Evolutionary conservation across 2,113 vertebrate genomes (phyloP).

Genomic region (Mola mola): DNA sequence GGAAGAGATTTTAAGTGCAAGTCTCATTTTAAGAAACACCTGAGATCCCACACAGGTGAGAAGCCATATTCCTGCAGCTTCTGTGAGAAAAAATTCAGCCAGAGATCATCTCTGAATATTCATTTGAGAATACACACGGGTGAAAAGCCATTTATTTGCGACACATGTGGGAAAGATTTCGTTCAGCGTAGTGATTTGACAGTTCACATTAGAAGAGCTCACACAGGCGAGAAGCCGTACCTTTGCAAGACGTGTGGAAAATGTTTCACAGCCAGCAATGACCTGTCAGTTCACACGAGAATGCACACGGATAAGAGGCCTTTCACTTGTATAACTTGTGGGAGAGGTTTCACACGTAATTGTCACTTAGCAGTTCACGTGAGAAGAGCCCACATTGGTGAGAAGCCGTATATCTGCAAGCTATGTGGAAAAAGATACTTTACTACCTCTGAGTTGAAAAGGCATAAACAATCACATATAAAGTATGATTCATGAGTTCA

Average conservation of each 20-base stretch:
- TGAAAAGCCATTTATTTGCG: too few relatives aligned
- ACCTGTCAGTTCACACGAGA: neutral
- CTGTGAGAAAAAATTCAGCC: neutral
- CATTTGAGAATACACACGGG: neutral
- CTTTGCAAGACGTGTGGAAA: neutral
- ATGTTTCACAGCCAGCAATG: neutral
- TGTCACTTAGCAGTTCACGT: neutral
- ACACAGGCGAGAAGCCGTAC: neutral
- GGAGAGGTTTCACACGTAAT: neutral
- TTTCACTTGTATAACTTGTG: neutral
- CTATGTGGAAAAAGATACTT: neutral
- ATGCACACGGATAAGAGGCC: neutral
- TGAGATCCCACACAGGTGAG: neutral
- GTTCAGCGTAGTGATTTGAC: neutral
- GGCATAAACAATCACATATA: neutral
- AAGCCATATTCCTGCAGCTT: slow-evolving; percentile 4
- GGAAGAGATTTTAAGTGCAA: neutral
- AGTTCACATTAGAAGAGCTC: neutral
- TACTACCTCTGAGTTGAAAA: neutral
- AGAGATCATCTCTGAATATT: neutral
- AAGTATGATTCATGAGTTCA: too few relatives aligned
- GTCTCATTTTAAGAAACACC: neutral
- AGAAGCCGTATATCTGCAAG: neutral
- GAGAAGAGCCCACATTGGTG: neutral
- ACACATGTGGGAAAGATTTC: neutral